Evolutionary conservation across 2,888 invertebrate genomes (phyloP), one percentile per base, ranked within the genome.

Genomic region (Punctoribates punctum): DNA sequence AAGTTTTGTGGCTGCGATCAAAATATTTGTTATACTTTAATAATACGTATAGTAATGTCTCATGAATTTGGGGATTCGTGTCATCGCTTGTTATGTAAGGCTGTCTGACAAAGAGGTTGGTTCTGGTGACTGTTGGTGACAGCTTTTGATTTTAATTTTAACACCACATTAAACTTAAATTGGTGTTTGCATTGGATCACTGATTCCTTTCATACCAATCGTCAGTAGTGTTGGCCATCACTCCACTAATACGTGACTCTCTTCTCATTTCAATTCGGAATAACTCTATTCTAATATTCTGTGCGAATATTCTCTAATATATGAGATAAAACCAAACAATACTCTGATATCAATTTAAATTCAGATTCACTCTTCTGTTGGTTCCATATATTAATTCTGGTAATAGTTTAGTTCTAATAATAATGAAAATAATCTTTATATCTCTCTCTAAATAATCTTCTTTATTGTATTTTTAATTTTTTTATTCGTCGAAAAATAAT

Each of bases 61-160:
- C 38, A 67, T 67, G 38, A 67, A 67, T 67, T 29, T 34, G 0
- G 29, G 4, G 38, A 34, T 2, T 67, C 62, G 8, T 62, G 65
- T 67, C 34, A 9, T 67, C 20, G 11, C 62, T n/a, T 34, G 1
- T 38, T 15, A 11, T 67, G n/a, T 38, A 8, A 6, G 29, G 15
- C 62, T n/a, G 27, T 62, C 62, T 27, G 9, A 62, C 25, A 23
- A 13, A 60, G 25, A 51, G 25, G 15, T 17, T 4, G 23, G 25
- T n/a, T n/a, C 13, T 46, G 34, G 15, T 48, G 38, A 48, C 25
- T 72, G 72, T 20, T 72, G 46, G 48, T 72, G 72, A 72, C 72
- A 72, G 72, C 20, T 72, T 72, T 48, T 72, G 72, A 72, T 42
- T 72, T 72, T 72, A 72, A 72, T 72, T 72, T 72, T 72, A 72